Evolutionary conservation across 1,140 invertebrate species (phyloP).

Genomic region (Contarinia nasturtii): DNA sequence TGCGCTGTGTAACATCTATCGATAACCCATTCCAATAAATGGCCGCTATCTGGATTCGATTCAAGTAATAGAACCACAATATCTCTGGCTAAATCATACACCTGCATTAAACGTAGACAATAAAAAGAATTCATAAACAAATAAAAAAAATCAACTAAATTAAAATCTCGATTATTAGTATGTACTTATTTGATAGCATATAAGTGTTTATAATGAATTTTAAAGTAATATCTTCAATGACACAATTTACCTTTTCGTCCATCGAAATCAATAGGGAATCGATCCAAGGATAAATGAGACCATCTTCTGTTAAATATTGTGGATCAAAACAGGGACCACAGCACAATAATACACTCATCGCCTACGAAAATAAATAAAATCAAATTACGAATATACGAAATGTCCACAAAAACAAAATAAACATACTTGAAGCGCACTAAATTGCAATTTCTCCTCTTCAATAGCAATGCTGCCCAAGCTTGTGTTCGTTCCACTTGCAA

Average conservation of each 20-base stretch:
- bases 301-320: slow-evolving; percentile 67
- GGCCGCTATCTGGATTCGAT: slow-evolving; percentile 86
- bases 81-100: slow-evolving; percentile 78
- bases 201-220: neutral
- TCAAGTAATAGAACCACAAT: slow-evolving; percentile 86
- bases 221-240: neutral
- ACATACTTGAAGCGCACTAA: slow-evolving; percentile 54
- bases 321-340: slow-evolving; percentile 89
- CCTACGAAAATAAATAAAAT: slow-evolving; percentile 31
- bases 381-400: neutral
- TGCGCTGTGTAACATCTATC: slow-evolving; percentile 90
- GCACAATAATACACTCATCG: slow-evolving; percentile 85
- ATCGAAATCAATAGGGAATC: slow-evolving; percentile 73
- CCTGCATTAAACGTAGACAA: slow-evolving; percentile 29
- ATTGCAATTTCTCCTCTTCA: slow-evolving; percentile 42
- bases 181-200: too few relatives aligned
- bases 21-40: slow-evolving; percentile 91
- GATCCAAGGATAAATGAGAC: slow-evolving; percentile 84
- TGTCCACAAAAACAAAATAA: neutral
- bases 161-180: too few relatives aligned
- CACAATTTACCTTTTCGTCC: slow-evolving; percentile 56
- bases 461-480: slow-evolving; percentile 5
- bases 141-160: too few relatives aligned
- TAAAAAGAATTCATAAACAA: neutral
- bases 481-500: slow-evolving; percentile 15